phyloP scores from a whole-genome alignment of 2,888 invertebrate genomes.

The Aquatica leii region DNA sequence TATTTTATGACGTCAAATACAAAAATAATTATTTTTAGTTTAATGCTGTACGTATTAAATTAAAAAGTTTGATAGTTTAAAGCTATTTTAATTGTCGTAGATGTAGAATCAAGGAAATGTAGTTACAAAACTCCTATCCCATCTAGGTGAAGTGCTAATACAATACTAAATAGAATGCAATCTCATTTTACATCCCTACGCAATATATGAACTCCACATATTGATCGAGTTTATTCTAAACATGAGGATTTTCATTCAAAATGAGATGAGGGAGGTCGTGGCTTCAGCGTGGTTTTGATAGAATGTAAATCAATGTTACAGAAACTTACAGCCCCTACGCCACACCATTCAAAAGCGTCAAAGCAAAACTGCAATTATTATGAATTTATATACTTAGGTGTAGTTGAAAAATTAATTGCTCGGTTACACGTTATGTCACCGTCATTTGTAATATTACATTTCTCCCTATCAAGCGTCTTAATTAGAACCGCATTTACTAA shows the following conservation, averaged over 20 bases:
- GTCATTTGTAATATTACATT: no score
- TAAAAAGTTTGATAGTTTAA: no score
- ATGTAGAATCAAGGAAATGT: not conserved
- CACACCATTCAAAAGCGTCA: slow-evolving; percentile 10
- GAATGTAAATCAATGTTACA: slow-evolving; percentile 32
- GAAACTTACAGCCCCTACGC: slow-evolving; percentile 8
- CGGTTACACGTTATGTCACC: no score
- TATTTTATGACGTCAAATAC: no score
- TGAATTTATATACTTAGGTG: no score
- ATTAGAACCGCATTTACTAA: no score
- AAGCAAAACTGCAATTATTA: no score
- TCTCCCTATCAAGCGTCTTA: no score
- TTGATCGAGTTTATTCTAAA: slow-evolving; percentile 34
- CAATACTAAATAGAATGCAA: slow-evolving; percentile 18
- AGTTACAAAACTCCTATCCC: slow-evolving; percentile 25
- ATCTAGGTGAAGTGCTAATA: slow-evolving; percentile 20
- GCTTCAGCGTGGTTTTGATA: slow-evolving; percentile 28
- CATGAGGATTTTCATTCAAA: slow-evolving; percentile 32
- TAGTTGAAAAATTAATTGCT: no score
- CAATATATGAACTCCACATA: slow-evolving; percentile 31
- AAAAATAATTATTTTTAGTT: no score
- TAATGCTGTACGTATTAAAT: no score
- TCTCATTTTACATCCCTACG: slow-evolving; percentile 23
- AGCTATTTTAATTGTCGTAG: no score
- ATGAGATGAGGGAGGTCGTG: slow-evolving; percentile 30